Base-by-base conservation (phyloP, 35 echinoderm and acorn worm species). In the Heliocidaris tuberculata region DNA sequence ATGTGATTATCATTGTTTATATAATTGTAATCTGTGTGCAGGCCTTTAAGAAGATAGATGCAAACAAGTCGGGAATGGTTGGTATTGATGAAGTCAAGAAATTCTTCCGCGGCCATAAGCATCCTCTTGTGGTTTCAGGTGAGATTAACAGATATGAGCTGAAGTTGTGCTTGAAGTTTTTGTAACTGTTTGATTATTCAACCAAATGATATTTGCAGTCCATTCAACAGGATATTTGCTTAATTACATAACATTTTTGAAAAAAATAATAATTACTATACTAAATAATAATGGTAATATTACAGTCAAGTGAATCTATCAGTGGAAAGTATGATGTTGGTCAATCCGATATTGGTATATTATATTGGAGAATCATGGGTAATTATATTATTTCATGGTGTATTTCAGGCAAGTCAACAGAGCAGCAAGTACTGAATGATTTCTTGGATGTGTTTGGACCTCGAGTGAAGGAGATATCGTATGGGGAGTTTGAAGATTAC, bases 1-100 rank as follows among this genome's bases (percentile, higher is more conserved):
- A n/a, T n/a, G n/a, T n/a, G n/a, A n/a, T n/a, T n/a, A n/a, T n/a
- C n/a, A n/a, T n/a, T n/a, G n/a, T n/a, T n/a, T n/a, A n/a, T 59
- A 0, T 59, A 15, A 12, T 59, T 4, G 16, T 4, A 59, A 12
- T 1, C 54, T 59, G 54, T 89, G 0, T 47, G 5, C 85, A 99
- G 98, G 98, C 96, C 32, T 99, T 99, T 48, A 97, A 97, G 71
- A 99, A 97, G 86, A 94, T 99, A 35, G 98, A 99, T 96, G 93
- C 98, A 30, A 99, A 97, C 87, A 99, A 99, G 85, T 97, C 98
- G 7, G 98, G 98, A 70, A 96, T 95, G n/a, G 95, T 96, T 17
- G 87, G 94, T 32, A 93, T 96, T 27, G 94, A 97, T 96, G 98
- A 99, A 88, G 65, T 97, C 93, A 99, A 96, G 96, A 99, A 97